These are phyloP conservation scores for Remorina albescens DNA, from an alignment of 2,797 vertebrate genomes.

Conservation along the genomic window DNA sequence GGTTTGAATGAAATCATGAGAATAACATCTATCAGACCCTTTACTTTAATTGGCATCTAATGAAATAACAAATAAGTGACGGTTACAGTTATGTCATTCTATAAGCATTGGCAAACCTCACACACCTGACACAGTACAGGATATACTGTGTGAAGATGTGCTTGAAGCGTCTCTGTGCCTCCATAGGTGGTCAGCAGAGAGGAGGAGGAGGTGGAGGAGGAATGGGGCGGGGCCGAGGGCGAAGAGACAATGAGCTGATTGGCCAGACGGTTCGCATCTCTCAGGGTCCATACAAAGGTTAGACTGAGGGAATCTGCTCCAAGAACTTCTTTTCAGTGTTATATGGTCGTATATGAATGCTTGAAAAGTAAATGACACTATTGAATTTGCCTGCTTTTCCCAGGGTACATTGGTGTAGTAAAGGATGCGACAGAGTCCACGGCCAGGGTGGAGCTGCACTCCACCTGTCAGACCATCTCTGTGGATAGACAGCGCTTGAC, in stretches of 20 bases:
- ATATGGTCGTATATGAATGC: too few relatives aligned
- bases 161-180: background rate
- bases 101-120: too few relatives aligned
- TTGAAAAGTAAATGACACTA: background rate
- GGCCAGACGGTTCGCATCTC: conserved; percentile 96
- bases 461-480: conserved; percentile 97
- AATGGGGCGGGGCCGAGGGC: conserved; percentile 91
- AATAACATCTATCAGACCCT: too few relatives aligned
- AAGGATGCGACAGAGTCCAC: conserved; percentile 97
- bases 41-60: too few relatives aligned
- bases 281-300: conserved; percentile 97
- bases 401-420: conserved; percentile 96
- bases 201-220: conserved; percentile 84
- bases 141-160: too few relatives aligned
- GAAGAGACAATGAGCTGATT: conserved; percentile 95
- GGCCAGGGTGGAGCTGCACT: conserved; percentile 94
- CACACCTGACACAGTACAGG: too few relatives aligned
- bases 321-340: background rate
- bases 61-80: too few relatives aligned
- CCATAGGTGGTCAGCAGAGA: conserved; percentile 76
- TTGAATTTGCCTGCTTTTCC: conserved; percentile 14
- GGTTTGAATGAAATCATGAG: too few relatives aligned
- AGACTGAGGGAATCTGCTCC: background rate
- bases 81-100: too few relatives aligned
- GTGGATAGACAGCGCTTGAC: conserved; percentile 94